Conservation (phyloP, 2,888 invertebrate species). For the Drosophila neonasuta region DNA sequence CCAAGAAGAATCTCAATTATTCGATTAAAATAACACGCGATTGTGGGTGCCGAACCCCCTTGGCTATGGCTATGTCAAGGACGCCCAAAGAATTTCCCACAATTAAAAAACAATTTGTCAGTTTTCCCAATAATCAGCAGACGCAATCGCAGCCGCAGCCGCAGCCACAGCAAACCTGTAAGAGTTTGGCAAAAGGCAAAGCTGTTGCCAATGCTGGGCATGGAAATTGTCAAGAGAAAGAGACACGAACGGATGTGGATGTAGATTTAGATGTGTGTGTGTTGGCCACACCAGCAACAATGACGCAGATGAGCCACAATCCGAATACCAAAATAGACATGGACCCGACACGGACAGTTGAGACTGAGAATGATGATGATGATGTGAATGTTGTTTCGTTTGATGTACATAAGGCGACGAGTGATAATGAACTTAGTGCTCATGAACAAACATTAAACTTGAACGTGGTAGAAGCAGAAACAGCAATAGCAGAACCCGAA, state of each 20-base stretch:
- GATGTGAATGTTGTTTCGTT: conserved; percentile 19
- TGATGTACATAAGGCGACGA: conserved; percentile 54
- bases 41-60: conserved; percentile 10
- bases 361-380: conserved; percentile 19
- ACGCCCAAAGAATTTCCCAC: conserved; percentile 56
- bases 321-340: conserved; percentile 60
- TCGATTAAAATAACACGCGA: conserved; percentile 33
- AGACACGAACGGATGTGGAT: conserved; percentile 27
- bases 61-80: conserved; percentile 20
- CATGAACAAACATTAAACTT: conserved; percentile 65
- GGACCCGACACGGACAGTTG: conserved; percentile 39
- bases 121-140: conserved; percentile 49
- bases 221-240: conserved; percentile 38
- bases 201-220: conserved; percentile 20
- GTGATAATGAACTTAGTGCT: conserved; percentile 72
- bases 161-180: conserved; percentile 21
- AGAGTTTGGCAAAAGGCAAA: conserved; percentile 23
- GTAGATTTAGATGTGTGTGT: conserved; percentile 44
- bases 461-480: conserved; percentile 48
- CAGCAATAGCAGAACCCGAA: not conserved
- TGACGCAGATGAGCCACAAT: conserved; percentile 61
- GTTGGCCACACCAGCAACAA: conserved; percentile 49
- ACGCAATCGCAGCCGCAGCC: not conserved
- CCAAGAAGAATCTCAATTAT: conserved; percentile 45
- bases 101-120: conserved; percentile 72